phyloP scores from a whole-genome alignment of 2,797 vertebrate species.

The Oophaga sylvatica region DNA sequence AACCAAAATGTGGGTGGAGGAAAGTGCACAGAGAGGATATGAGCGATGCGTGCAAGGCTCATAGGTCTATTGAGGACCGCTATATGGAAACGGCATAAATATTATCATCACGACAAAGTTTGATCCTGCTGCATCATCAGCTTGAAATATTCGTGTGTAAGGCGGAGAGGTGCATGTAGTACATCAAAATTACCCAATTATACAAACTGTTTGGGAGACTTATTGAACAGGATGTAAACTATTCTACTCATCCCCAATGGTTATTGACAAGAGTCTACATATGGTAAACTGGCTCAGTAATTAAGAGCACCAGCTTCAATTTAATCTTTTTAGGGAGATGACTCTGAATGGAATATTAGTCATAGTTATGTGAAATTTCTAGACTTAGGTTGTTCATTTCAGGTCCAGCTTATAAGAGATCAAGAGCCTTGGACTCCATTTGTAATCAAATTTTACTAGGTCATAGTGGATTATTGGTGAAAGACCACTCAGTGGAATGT shows the following conservation, averaged over 20 bases:
- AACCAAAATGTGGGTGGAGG: constrained; percentile 37
- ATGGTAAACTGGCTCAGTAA: not conserved
- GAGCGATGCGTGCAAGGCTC: not conserved
- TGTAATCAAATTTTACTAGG: too few relatives aligned
- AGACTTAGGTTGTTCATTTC: not conserved
- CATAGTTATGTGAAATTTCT: not conserved
- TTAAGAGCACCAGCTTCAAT: not conserved
- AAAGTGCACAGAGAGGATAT: not conserved
- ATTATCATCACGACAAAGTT: too few relatives aligned
- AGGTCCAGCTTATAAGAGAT: not conserved
- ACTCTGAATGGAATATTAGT: not conserved
- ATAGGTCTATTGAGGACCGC: not conserved
- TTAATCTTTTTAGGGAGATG: not conserved
- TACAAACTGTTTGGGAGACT: not conserved
- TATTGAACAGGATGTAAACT: not conserved
- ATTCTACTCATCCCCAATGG: not conserved
- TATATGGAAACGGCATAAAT: not conserved
- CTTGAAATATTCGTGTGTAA: not conserved
- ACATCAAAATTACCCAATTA: not conserved
- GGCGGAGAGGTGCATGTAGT: not conserved
- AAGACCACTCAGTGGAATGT: too few relatives aligned
- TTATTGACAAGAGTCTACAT: not conserved
- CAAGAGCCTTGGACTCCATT: too few relatives aligned
- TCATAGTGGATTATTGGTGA: too few relatives aligned
- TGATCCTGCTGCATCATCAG: too few relatives aligned